phyloP scores from a whole-genome alignment of 1,140 invertebrate species.

The Zaprionus tsacasi region DNA sequence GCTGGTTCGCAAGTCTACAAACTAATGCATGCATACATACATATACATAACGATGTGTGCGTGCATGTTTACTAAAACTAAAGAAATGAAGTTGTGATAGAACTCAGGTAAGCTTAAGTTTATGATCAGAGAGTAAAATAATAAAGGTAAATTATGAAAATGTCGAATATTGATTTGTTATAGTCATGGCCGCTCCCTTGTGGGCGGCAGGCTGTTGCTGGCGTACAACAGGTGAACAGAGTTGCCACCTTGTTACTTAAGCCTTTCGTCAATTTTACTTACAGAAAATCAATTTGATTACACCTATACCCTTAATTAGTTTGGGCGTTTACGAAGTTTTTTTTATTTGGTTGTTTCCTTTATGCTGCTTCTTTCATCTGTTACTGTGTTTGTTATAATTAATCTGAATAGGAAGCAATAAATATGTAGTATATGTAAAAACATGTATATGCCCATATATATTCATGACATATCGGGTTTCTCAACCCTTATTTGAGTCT shows the following conservation, averaged over 20 bases:
- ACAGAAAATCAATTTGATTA: conserved; percentile 38
- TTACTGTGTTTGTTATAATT: neutral
- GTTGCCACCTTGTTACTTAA: conserved; percentile 31
- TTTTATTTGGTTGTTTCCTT: neutral
- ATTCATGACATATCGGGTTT: neutral
- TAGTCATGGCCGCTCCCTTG: conserved; percentile 44
- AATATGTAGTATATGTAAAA: neutral
- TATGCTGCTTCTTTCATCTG: neutral
- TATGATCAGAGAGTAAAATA: neutral
- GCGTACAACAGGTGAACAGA: conserved; percentile 70
- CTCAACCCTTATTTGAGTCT: neutral
- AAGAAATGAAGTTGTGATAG: neutral
- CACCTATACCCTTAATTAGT: neutral
- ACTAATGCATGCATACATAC: conserved; percentile 3
- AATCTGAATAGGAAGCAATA: neutral
- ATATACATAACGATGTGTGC: neutral
- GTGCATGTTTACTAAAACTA: neutral
- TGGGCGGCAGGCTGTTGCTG: conserved; percentile 47
- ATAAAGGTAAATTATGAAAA: conserved; percentile 26
- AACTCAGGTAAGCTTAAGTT: conserved; percentile 24
- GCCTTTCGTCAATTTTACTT: conserved; percentile 18
- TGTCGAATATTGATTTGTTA: conserved; percentile 41
- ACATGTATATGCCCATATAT: neutral
- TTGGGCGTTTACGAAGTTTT: neutral
- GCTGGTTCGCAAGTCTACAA: neutral